These are phyloP conservation scores for Pseudomyrmex dendroicus DNA, from an alignment of 1,140 invertebrate genomes.

Conservation along the genomic window DNA sequence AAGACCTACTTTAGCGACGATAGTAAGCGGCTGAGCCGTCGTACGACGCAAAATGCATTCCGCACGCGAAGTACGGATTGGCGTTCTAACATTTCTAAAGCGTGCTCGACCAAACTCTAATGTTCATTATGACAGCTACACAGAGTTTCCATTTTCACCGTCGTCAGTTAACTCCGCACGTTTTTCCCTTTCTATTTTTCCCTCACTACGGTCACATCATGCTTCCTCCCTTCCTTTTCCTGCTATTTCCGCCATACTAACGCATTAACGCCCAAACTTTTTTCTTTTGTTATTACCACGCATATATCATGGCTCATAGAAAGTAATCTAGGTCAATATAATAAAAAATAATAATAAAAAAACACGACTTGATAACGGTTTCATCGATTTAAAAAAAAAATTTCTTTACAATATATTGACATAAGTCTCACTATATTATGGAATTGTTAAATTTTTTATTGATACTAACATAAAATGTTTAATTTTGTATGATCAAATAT, in stretches of 20 bases:
- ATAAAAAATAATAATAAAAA: background rate
- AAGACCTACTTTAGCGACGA: conserved; percentile 52
- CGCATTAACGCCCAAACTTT: conserved; percentile 65
- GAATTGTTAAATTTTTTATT: background rate
- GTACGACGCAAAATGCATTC: conserved; percentile 60
- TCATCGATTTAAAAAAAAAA: too few relatives aligned
- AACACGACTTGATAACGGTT: too few relatives aligned
- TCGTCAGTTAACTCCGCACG: conserved; percentile 72
- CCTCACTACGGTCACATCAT: conserved; percentile 9
- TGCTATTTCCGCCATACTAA: conserved; percentile 35
- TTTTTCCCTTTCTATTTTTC: conserved; percentile 67
- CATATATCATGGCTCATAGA: conserved; percentile 1
- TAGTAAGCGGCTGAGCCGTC: conserved; percentile 25
- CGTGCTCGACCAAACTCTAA: conserved; percentile 68
- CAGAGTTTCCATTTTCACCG: conserved; percentile 81
- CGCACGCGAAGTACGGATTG: conserved; percentile 45
- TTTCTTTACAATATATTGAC: conserved; percentile 1
- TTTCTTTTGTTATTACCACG: conserved; percentile 54
- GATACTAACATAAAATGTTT: background rate
- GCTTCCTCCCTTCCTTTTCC: conserved; percentile 26
- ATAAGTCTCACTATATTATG: background rate
- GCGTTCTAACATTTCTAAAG: conserved; percentile 27
- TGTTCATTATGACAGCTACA: conserved; percentile 81
- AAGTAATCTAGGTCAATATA: conserved; percentile 10
- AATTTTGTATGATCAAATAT: background rate